Evolutionary conservation across 2,888 invertebrate species (phyloP).

Genomic region (Tetragnatha montana): DNA sequence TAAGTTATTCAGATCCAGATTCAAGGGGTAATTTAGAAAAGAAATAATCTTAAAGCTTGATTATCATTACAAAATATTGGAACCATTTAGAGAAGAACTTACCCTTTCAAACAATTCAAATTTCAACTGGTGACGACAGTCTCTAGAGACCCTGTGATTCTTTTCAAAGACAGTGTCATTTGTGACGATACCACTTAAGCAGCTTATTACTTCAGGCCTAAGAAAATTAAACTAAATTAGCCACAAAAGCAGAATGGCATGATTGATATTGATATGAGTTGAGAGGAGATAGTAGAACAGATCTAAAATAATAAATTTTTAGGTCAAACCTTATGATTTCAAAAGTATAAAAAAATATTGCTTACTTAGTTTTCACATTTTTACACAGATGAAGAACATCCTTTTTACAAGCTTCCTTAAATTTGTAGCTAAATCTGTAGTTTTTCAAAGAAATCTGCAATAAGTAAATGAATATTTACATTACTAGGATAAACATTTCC

Average conservation of each 20-base stretch:
- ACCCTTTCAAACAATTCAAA: slow-evolving; percentile 89
- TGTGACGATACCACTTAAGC: slow-evolving; percentile 91
- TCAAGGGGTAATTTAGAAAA: not conserved
- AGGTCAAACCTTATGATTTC: too few relatives aligned
- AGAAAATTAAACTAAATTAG: not conserved
- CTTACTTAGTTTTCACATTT: slow-evolving; percentile 76
- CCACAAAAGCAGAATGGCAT: not conserved
- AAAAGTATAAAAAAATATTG: not conserved
- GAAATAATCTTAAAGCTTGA: not conserved
- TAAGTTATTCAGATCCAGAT: too few relatives aligned
- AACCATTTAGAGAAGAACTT: slow-evolving; percentile 71
- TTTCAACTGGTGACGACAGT: slow-evolving; percentile 92
- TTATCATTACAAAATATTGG: not conserved
- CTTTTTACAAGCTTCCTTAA: slow-evolving; percentile 89
- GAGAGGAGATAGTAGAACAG: not conserved
- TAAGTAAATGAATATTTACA: slow-evolving; percentile 30
- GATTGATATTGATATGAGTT: not conserved
- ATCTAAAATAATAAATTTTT: not conserved
- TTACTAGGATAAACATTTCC: not conserved
- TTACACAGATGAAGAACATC: slow-evolving; percentile 81
- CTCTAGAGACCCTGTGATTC: slow-evolving; percentile 86
- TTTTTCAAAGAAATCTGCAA: slow-evolving; percentile 88
- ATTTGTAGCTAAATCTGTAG: slow-evolving; percentile 94
- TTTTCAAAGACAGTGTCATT: slow-evolving; percentile 83
- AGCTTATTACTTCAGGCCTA: slow-evolving; percentile 85